These are phyloP conservation scores for Thalassaphorura encarpata DNA, from an alignment of 1,140 invertebrate species.

Conservation along the genomic window DNA sequence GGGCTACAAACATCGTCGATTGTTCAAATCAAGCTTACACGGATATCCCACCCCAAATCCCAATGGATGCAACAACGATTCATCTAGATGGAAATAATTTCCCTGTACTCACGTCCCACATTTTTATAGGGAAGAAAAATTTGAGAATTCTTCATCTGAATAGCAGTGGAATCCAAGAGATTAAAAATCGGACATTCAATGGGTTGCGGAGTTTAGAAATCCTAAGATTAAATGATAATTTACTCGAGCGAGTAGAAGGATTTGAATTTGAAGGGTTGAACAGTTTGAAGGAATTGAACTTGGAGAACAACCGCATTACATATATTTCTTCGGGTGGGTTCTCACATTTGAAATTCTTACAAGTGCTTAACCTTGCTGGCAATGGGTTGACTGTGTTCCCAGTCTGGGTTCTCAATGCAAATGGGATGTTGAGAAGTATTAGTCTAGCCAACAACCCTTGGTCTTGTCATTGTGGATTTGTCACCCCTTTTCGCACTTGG, in stretches of 20 bases:
- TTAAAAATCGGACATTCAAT: slow-evolving; percentile 86
- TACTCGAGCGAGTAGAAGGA: slow-evolving; percentile 64
- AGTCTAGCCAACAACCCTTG: slow-evolving; percentile 58
- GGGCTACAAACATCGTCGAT: slow-evolving; percentile 85
- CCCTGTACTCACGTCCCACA: slow-evolving; percentile 65
- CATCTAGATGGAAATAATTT: slow-evolving; percentile 85
- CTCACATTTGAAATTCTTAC: slow-evolving; percentile 59
- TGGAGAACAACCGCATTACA: slow-evolving; percentile 74
- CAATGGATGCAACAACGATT: slow-evolving; percentile 89
- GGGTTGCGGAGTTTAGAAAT: slow-evolving; percentile 67
- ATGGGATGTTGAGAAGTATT: slow-evolving; percentile 48
- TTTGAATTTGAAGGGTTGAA: slow-evolving; percentile 79
- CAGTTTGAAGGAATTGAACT: slow-evolving; percentile 67
- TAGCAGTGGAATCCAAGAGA: slow-evolving; percentile 66
- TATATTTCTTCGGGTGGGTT: slow-evolving; percentile 71
- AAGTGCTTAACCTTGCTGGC: slow-evolving; percentile 68
- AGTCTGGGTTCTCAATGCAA: slow-evolving; percentile 68
- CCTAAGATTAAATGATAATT: slow-evolving; percentile 76
- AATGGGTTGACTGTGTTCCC: slow-evolving; percentile 70
- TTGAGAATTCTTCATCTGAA: slow-evolving; percentile 79
- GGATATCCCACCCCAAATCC: slow-evolving; percentile 73
- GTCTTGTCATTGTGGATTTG: slow-evolving; percentile 80
- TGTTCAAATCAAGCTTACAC: slow-evolving; percentile 61
- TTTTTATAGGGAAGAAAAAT: slow-evolving; percentile 84
- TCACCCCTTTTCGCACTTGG: slow-evolving; percentile 23